Conservation (phyloP, 2,797 vertebrate species). For the Ficedula albicollis region DNA sequence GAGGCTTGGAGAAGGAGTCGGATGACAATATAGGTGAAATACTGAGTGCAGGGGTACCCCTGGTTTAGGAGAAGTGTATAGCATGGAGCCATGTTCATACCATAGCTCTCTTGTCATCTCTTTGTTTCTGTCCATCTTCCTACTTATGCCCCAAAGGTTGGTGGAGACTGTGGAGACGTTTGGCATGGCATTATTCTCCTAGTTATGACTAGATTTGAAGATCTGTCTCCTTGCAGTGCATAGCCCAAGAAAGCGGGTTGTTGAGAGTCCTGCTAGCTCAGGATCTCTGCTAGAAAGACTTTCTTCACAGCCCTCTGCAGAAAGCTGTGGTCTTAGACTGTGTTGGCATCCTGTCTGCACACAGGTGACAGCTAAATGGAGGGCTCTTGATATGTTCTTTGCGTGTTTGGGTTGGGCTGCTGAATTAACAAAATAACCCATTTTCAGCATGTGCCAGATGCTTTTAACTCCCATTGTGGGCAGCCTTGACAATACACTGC, state of each 20-base stretch:
- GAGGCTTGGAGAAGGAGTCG: background rate
- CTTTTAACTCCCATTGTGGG: background rate
- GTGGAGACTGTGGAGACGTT: background rate
- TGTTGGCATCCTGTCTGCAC: background rate
- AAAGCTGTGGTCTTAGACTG: background rate
- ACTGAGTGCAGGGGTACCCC: background rate
- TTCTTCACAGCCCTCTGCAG: background rate
- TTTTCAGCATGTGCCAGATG: background rate
- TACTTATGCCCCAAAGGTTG: background rate
- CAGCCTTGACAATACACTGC: background rate
- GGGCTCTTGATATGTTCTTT: background rate
- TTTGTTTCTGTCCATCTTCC: background rate
- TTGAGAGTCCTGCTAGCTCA: background rate
- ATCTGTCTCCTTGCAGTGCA: background rate
- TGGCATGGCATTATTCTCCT: background rate
- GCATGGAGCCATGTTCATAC: background rate
- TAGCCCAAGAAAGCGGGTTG: background rate
- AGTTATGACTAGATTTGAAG: background rate
- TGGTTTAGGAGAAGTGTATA: background rate
- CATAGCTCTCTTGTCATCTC: background rate
- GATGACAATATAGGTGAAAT: background rate
- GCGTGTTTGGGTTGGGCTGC: background rate
- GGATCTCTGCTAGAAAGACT: background rate
- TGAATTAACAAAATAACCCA: background rate
- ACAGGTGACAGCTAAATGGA: background rate